A percentile compares a stretch with the other conserved stretches of the same genome.
Evolutionary conservation across 1,140 invertebrate genomes (phyloP).

Genomic region (Macrocentrus cingulum): DNA sequence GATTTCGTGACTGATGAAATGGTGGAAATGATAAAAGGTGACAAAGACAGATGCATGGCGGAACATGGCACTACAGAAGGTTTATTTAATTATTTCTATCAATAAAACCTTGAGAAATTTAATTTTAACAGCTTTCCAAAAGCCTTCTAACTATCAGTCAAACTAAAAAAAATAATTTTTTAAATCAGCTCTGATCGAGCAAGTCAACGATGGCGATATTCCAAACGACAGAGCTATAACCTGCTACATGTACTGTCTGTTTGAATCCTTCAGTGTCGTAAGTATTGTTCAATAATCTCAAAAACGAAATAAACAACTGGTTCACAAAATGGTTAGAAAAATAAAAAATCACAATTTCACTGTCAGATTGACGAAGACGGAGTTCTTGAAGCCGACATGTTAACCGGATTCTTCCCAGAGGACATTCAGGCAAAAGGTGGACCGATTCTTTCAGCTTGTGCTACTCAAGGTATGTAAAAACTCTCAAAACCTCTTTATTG

Average conservation of each 20-base stretch:
- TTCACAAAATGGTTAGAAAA: no score
- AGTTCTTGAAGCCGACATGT: conserved; percentile 22
- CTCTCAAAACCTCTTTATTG: not conserved
- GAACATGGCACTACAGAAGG: conserved; percentile 48
- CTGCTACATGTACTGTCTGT: conserved; percentile 53
- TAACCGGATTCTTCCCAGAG: conserved; percentile 24
- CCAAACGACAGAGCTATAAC: conserved; percentile 38
- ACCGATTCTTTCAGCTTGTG: conserved; percentile 6
- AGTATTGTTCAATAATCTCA: conserved; percentile 15
- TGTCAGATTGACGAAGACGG: conserved; percentile 27
- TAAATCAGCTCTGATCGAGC: conserved; percentile 42
- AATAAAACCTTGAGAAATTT: not conserved
- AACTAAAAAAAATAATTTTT: conserved; percentile 21
- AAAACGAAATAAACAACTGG: not conserved
- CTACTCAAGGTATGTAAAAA: conserved; percentile 13
- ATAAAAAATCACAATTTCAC: conserved; percentile 1
- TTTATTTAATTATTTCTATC: conserved; percentile 25
- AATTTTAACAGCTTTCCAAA: not conserved
- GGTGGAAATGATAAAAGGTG: conserved; percentile 44
- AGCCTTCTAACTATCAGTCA: not conserved
- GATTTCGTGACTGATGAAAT: conserved; percentile 48
- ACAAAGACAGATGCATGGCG: conserved; percentile 49
- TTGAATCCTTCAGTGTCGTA: conserved; percentile 50
- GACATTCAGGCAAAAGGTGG: conserved; percentile 15
- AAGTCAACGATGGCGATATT: conserved; percentile 39